Conservation (phyloP, 2,113 vertebrate species). For the Siphamia tubifer region DNA sequence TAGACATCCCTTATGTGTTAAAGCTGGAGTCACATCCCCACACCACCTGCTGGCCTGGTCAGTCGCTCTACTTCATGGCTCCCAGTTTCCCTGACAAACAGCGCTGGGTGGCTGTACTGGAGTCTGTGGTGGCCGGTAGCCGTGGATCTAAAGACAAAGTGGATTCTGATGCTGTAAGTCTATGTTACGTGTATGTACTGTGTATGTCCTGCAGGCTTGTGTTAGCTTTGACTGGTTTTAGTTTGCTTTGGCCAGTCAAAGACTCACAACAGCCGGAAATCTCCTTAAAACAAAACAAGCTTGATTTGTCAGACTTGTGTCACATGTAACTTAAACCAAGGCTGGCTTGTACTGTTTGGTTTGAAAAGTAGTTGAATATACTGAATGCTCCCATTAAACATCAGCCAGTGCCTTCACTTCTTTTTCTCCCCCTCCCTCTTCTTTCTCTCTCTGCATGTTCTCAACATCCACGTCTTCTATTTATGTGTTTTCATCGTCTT, state of each 20-base stretch:
- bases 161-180: conserved; percentile 95
- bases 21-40: conserved; percentile 98
- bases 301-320: background rate
- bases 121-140: conserved; percentile 92
- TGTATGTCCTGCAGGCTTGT: background rate
- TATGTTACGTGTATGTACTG: background rate
- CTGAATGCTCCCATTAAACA: conserved; percentile 57
- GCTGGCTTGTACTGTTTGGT: conserved; percentile 23
- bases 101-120: conserved; percentile 96
- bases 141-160: conserved; percentile 93
- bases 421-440: conserved; percentile 56
- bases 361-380: conserved; percentile 28
- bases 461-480: conserved; percentile 54
- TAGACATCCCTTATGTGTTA: conserved; percentile 96
- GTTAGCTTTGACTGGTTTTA: background rate
- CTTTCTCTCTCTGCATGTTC: conserved; percentile 69
- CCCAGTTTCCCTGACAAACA: conserved; percentile 99
- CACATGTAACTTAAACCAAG: conserved; percentile 3
- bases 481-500: conserved; percentile 50
- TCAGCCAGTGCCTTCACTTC: conserved; percentile 64
- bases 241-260: background rate
- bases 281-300: conserved; percentile 5
- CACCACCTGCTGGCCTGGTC: conserved; percentile 98
- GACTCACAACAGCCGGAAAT: background rate
- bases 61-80: conserved; percentile 95